Evolutionary conservation across 2,797 vertebrate genomes (phyloP).

Genomic region (Calcarius lapponicus): DNA sequence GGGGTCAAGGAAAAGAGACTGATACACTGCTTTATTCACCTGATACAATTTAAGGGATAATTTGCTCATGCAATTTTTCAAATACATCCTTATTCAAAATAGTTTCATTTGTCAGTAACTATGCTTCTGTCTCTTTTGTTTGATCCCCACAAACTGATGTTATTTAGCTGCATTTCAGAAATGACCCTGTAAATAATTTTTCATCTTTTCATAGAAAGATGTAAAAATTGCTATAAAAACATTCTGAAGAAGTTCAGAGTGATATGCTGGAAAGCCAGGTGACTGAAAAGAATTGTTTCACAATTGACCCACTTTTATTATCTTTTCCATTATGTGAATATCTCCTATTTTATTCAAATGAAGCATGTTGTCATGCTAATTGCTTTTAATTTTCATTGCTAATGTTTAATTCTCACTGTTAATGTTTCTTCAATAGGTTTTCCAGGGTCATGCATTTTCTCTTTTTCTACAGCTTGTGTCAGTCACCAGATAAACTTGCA

Average conservation of each 20-base stretch:
- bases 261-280: not conserved
- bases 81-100: not conserved
- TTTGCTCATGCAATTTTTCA: constrained; percentile 12
- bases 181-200: not conserved
- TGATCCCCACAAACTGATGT: not conserved
- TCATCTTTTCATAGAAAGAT: not conserved
- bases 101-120: not conserved
- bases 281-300: not conserved
- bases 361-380: not conserved
- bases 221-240: not conserved
- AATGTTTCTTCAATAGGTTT: not conserved
- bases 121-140: not conserved
- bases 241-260: not conserved
- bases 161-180: not conserved
- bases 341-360: not conserved
- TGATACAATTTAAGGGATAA: not conserved
- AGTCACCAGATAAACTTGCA: not conserved
- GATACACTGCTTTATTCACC: not conserved
- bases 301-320: not conserved
- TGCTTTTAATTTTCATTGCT: not conserved
- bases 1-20: not conserved
- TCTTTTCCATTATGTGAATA: not conserved
- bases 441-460: not conserved
- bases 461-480: not conserved
- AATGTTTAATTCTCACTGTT: not conserved